phyloP scores from a whole-genome alignment of 1,140 invertebrate species.

The Coptotermes formosanus region DNA sequence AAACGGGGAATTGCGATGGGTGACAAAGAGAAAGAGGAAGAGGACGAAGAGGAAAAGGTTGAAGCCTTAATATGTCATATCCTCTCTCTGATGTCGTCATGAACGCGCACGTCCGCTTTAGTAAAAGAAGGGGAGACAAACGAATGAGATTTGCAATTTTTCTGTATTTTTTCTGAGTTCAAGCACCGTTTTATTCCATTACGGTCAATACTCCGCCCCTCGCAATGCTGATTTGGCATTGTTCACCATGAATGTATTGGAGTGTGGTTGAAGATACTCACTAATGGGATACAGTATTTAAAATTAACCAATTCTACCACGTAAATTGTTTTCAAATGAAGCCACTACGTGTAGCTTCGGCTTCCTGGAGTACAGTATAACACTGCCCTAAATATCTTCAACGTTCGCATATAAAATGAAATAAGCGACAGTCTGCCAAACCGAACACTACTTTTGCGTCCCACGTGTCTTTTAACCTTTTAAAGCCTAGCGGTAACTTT shows the following conservation, averaged over 20 bases:
- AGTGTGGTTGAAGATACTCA: neutral
- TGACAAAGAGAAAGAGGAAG: neutral
- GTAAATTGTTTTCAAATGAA: neutral
- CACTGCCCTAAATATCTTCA: too few species aligned
- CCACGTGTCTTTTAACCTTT: too few species aligned
- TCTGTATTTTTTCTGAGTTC: neutral
- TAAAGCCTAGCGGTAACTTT: too few species aligned
- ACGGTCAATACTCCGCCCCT: neutral
- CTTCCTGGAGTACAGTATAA: too few species aligned
- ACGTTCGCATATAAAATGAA: too few species aligned
- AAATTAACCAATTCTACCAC: neutral
- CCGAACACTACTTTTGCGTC: too few species aligned
- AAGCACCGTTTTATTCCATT: neutral
- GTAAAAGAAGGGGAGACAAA: neutral
- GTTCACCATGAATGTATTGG: neutral
- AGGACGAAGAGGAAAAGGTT: neutral
- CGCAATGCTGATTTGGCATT: neutral
- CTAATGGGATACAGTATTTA: neutral
- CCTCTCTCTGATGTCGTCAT: slow-evolving; percentile 2
- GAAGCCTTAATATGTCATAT: slow-evolving; percentile 9
- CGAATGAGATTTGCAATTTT: slow-evolving; percentile 1
- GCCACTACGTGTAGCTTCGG: neutral
- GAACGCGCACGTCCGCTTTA: neutral
- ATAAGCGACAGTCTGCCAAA: too few species aligned
- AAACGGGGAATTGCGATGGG: neutral